Base-by-base conservation (phyloP, 2,797 vertebrate genomes). In the Cossypha niveicapilla region DNA sequence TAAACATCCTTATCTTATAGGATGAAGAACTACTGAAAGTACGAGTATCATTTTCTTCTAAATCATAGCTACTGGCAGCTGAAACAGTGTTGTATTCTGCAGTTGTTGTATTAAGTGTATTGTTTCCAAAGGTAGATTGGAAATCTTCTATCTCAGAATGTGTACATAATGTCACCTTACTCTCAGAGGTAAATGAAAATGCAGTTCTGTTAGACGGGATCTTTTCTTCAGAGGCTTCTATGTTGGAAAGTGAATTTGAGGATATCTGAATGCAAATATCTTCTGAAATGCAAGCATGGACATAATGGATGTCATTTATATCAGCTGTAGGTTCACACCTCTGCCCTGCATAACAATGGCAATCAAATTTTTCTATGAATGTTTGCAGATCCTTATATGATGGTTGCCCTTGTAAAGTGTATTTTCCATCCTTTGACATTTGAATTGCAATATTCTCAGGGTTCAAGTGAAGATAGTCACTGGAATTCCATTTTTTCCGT, bases 401-500 rank as follows among this genome's bases (percentile, higher is more conserved):
- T 22, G 98, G 98, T 58, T 96, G 96, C 44, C 98, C 98, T 7
- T 70, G 53, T 34, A 98, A 88, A 42, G 77, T 72, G 76, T 98
- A 98, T 72, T 94, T 96, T 45, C 96, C 97, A 74, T 85, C 84
- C 44, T 96, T 87, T 23, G 24, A 44, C 56, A 54, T 90, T 73
- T 88, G 35, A 89, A 99, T 97, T 58, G 54, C 86, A 95, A 98
- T 97, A 81, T 95, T 98, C 11, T 73, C 35, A 7, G 98, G 79
- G 87, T 98, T 98, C 74, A 99, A 95, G 83, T 99, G 98, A 81
- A 99, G 98, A 91, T 99, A 99, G 74, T 97, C 86, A 47, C 14
- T 25, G 34, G 98, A 98, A 91, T 98, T 65, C 81, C 97, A 98
- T 50, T 95, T 51, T 96, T 97, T 98, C 77, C 98, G 96, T 68